These are phyloP conservation scores for Andrena trimmerana DNA, from an alignment of 2,888 invertebrate species.

Conservation along the genomic window DNA sequence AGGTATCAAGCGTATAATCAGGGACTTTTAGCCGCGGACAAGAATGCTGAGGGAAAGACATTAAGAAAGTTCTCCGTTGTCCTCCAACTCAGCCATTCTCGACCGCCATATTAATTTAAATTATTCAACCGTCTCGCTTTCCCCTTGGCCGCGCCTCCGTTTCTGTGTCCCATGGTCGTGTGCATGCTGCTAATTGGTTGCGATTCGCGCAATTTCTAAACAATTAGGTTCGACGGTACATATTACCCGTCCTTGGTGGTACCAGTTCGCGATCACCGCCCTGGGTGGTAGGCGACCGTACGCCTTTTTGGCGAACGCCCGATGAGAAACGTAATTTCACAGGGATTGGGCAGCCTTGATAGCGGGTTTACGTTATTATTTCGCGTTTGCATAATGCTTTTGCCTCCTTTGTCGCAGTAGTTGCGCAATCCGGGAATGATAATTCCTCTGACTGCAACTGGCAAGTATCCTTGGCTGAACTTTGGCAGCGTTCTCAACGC, in stretches of 20 bases:
- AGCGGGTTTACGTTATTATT: conserved; percentile 34
- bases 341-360: conserved; percentile 10
- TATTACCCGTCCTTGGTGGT: conserved; percentile 61
- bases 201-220: conserved; percentile 78
- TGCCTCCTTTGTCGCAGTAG: conserved; percentile 33
- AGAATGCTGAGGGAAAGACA: conserved; percentile 20
- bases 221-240: conserved; percentile 71
- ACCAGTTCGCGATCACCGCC: conserved; percentile 63
- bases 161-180: conserved; percentile 55
- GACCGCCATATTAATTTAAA: conserved; percentile 78
- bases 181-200: conserved; percentile 78
- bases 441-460: neutral
- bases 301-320: conserved; percentile 35
- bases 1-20: conserved; percentile 48
- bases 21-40: conserved; percentile 16
- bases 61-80: conserved; percentile 47
- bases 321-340: conserved; percentile 25
- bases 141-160: conserved; percentile 44
- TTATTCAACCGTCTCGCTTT: conserved; percentile 77
- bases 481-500: neutral
- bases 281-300: conserved; percentile 31
- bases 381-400: conserved; percentile 53
- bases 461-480: conserved; percentile 6
- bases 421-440: conserved; percentile 1
- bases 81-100: conserved; percentile 61